Percentiles rank a stretch among this genome's conserved stretches.
These are phyloP conservation scores for Meloidogyne chitwoodi DNA, from an alignment of 1,140 invertebrate genomes.

Conservation along the genomic window DNA sequence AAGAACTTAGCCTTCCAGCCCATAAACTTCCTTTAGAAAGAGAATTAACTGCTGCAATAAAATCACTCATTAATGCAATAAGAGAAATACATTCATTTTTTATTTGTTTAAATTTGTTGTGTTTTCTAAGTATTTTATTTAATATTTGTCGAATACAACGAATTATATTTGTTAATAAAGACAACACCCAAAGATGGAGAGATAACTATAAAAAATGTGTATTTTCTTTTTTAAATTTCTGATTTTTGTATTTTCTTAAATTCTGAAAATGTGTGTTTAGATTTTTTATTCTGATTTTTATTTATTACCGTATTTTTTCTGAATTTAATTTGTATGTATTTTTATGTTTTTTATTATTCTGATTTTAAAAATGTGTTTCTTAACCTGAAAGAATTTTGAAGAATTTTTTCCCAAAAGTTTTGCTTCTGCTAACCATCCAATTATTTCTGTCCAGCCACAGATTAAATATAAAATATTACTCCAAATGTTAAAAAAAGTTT, in stretches of 20 bases:
- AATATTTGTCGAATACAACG: conserved; percentile 2
- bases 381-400: background rate
- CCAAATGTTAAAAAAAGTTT: background rate
- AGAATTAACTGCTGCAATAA: background rate
- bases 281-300: background rate
- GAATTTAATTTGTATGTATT: background rate
- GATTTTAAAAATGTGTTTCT: background rate
- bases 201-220: background rate
- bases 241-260: background rate
- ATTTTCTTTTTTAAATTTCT: background rate
- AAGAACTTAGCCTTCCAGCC: conserved; percentile 1
- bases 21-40: conserved; percentile 7
- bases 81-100: background rate
- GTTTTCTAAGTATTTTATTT: background rate
- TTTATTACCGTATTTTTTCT: background rate
- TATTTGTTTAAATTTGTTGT: background rate
- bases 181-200: conserved; percentile 8
- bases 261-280: background rate
- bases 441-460: conserved; percentile 11
- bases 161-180: background rate
- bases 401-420: background rate
- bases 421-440: conserved; percentile 7
- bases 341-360: background rate
- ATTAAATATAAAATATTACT: conserved; percentile 1
- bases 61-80: background rate